These are phyloP conservation scores for Petaurus breviceps DNA, from an alignment of 2,113 vertebrate species.

Conservation along the genomic window DNA sequence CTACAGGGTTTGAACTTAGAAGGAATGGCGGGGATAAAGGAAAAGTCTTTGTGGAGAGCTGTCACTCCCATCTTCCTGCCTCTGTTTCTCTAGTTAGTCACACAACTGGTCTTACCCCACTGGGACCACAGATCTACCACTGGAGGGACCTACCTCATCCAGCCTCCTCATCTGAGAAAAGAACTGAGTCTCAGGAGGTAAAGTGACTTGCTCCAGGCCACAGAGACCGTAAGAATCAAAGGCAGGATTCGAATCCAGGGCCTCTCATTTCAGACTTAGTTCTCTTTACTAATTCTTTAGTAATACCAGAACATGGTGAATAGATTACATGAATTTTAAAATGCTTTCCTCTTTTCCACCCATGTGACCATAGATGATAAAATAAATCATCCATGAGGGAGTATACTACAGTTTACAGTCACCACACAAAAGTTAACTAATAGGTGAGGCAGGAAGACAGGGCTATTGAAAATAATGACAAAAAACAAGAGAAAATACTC, in stretches of 20 bases:
- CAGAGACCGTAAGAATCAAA: background rate
- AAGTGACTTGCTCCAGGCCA: background rate
- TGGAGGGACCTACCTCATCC: background rate
- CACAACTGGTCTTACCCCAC: background rate
- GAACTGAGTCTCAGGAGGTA: background rate
- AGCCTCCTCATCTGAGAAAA: background rate
- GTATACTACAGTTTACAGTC: background rate
- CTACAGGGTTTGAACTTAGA: background rate
- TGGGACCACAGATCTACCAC: background rate
- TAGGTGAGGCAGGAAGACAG: background rate
- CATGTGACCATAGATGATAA: background rate
- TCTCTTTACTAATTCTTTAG: background rate
- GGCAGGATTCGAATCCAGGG: background rate
- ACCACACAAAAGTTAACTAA: background rate
- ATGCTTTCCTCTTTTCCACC: background rate
- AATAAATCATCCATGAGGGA: background rate
- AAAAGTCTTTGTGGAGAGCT: slow-evolving; percentile 14
- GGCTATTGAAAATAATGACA: too few relatives aligned
- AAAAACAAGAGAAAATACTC: background rate
- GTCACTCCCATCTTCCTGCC: background rate
- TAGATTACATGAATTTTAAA: background rate
- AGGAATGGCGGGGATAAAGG: slow-evolving; percentile 7
- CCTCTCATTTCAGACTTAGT: background rate
- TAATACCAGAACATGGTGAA: background rate
- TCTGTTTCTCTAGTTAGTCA: background rate